Conservation (phyloP, 2,888 invertebrate genomes). For the Rhaphigaster nebulosa region DNA sequence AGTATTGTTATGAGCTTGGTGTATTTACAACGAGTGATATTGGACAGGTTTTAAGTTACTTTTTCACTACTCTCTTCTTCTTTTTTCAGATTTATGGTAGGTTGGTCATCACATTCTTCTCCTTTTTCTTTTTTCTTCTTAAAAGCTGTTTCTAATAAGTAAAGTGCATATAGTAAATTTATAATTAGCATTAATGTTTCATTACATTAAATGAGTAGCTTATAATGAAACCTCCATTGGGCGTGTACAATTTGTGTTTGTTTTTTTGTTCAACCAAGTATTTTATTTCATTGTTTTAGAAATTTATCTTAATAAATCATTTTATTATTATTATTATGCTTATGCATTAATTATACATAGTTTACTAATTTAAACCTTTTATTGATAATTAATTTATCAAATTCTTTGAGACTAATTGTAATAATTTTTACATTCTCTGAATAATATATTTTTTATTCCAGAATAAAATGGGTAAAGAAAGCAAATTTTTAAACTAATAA, state of each 20-base stretch:
- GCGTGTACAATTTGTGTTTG: too few relatives aligned
- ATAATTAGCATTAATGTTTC: neutral
- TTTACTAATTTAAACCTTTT: too few relatives aligned
- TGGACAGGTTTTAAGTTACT: conserved; percentile 48
- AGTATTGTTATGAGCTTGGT: conserved; percentile 49
- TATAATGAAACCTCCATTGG: too few relatives aligned
- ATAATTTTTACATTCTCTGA: too few relatives aligned
- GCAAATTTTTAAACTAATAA: too few relatives aligned
- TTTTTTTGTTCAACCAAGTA: too few relatives aligned
- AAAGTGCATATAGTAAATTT: neutral
- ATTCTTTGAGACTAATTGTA: too few relatives aligned
- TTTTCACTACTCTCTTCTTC: conserved; percentile 49
- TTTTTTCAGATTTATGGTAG: conserved; percentile 1
- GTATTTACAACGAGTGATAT: conserved; percentile 32
- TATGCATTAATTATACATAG: too few relatives aligned
- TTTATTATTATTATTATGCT: neutral
- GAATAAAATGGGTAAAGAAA: too few relatives aligned
- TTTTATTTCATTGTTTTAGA: neutral
- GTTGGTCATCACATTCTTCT: conserved; percentile 19
- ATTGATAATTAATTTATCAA: too few relatives aligned
- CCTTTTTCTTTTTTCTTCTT: conserved; percentile 31
- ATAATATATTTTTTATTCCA: too few relatives aligned
- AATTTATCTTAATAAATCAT: neutral
- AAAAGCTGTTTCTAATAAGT: neutral
- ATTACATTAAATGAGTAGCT: neutral